phyloP scores from a whole-genome alignment of 2,113 vertebrate species.

The Hippocampus guttulatus region DNA sequence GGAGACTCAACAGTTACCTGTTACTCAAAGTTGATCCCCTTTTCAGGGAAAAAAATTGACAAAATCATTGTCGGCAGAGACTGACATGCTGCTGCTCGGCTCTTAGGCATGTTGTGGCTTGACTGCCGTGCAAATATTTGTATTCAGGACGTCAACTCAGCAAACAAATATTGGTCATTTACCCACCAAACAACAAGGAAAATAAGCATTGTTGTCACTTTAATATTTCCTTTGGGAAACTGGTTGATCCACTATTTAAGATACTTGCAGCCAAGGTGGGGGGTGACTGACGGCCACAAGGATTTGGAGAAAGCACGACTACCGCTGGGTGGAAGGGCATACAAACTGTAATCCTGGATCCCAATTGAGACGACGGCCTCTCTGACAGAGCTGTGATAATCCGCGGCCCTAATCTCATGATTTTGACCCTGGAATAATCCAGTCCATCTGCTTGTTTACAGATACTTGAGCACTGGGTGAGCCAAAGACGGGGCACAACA shows the following conservation, averaged over 20 bases:
- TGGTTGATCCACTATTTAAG: constrained; percentile 7
- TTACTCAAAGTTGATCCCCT: not conserved
- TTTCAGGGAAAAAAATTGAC: not conserved
- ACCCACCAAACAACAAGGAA: not conserved
- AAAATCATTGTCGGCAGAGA: not conserved
- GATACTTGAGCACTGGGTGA: constrained; percentile 12
- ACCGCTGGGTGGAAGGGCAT: constrained; percentile 19
- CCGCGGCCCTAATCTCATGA: constrained; percentile 50
- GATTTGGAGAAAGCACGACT: not conserved
- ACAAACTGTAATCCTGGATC: constrained; percentile 35
- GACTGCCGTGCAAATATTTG: not conserved
- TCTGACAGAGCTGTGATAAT: constrained; percentile 62
- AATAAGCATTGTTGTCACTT: constrained; percentile 17
- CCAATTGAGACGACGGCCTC: constrained; percentile 28
- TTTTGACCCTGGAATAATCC: constrained; percentile 60
- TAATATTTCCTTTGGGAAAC: constrained; percentile 28
- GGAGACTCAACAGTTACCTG: not conserved
- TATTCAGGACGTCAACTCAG: not conserved
- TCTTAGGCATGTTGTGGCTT: not conserved
- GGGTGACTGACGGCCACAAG: not conserved
- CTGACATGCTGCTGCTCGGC: not conserved
- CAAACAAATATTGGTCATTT: not conserved
- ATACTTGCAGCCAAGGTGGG: not conserved
- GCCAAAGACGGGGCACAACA: constrained; percentile 25
- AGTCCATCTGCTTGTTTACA: constrained; percentile 48